Base-by-base conservation (phyloP, 2,888 invertebrate species). In the Tigriopus californicus region DNA sequence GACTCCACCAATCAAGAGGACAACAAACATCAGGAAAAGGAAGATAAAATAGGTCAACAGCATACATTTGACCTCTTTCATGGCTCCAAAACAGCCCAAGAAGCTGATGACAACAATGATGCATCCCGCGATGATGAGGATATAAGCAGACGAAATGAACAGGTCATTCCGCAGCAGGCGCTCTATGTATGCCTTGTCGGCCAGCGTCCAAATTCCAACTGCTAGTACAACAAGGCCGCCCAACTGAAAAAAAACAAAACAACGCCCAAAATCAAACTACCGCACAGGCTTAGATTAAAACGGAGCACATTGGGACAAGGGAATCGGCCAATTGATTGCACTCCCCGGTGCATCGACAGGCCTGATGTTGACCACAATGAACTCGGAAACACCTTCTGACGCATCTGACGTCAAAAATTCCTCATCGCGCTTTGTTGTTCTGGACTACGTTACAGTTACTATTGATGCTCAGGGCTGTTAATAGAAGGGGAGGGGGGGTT, bases 61-160 rank as follows among this genome's bases (percentile, higher is more conserved):
- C 80, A 94, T 83, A 72, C 91, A 92, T 72, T 88, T 85, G 68
- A 91, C 83, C 77, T 94, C 92, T 70, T 84, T 86, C 51, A 86
- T 81, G n/a, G 92, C 89, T 49, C 92, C 94, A 67, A 88, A 78
- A 72, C 91, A 92, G 61, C 94, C 94, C 63, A 94, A 79, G 71
- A 91, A 82, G 11, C 92, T 84, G 58, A 92, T 78, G 63, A 91
- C 68, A 66, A 86, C 80, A 62, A 89, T 81, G 62, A 86, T 75
- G 41, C 82, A 78, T 6, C 92, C 91, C 61, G 85, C 84, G 22
- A 81, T 81, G 56, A 90, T 79, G 63, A 92, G 76, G 61, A 90
- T 83, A 67, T 82, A 85, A 46, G 90, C 82, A 0, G 90, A 82
- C 25, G 87, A 89, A 56, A 84, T 80, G 72, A 87, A 87, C 67